Evolutionary conservation across 2,888 invertebrate genomes (phyloP).

Genomic region (Diadegma fenestrale): DNA sequence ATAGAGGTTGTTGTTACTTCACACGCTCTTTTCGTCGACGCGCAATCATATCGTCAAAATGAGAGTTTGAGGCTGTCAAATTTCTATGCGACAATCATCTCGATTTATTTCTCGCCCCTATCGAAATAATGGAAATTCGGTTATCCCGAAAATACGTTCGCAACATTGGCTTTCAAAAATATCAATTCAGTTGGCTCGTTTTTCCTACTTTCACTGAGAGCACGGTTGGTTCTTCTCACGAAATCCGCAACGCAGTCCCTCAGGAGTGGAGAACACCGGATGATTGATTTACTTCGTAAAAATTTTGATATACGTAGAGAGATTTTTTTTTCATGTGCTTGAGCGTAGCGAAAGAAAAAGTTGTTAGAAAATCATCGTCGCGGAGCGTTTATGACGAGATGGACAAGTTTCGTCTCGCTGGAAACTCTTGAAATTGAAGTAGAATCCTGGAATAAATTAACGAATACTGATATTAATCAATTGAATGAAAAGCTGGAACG

Average conservation of each 20-base stretch:
- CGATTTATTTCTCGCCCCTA: neutral
- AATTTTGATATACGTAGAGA: neutral
- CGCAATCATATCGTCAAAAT: constrained; percentile 40
- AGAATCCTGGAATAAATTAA: neutral
- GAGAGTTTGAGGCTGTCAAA: neutral
- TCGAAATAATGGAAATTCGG: neutral
- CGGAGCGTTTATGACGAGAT: constrained; percentile 9
- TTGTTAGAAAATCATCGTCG: constrained; percentile 21
- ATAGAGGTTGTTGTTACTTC: constrained; percentile 40
- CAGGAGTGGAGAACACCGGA: constrained; percentile 28
- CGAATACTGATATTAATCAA: neutral
- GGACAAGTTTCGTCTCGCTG: constrained; percentile 30
- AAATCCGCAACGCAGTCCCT: constrained; percentile 31
- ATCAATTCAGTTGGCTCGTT: neutral
- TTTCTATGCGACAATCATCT: neutral
- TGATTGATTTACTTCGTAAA: constrained; percentile 43
- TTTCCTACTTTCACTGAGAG: neutral
- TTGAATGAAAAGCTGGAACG: neutral
- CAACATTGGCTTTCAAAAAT: neutral
- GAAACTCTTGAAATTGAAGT: constrained; percentile 46
- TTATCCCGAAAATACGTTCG: neutral
- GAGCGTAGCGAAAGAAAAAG: neutral
- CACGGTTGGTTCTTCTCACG: constrained; percentile 50
- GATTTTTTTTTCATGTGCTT: neutral
- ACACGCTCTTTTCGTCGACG: constrained; percentile 57